These are phyloP conservation scores for Chloropsis hardwickii DNA, from an alignment of 2,113 vertebrate species.

Conservation along the genomic window DNA sequence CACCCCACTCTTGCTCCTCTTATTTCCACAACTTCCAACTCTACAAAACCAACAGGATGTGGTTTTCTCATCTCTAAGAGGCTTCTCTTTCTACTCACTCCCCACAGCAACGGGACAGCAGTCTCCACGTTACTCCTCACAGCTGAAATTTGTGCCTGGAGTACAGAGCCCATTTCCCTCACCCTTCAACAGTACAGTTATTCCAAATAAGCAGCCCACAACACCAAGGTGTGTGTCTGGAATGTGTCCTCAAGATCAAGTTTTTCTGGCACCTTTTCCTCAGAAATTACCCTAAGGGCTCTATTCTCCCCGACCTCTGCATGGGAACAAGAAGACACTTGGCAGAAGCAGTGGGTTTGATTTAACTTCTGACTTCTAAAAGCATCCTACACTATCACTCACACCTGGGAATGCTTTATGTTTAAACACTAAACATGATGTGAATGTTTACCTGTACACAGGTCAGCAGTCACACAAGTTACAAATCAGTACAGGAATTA, in stretches of 20 bases:
- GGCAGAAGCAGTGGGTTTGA: background rate
- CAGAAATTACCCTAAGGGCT: background rate
- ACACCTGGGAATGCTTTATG: background rate
- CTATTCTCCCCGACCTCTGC: background rate
- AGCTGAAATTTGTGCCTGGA: accelerated
- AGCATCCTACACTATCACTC: background rate
- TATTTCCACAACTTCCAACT: background rate
- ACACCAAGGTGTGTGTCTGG: accelerated
- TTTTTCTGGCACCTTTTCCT: background rate
- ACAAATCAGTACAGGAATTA: background rate
- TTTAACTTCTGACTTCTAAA: background rate
- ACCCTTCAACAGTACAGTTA: background rate
- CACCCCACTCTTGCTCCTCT: background rate
- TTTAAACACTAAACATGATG: background rate
- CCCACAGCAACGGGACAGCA: accelerated
- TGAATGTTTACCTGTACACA: too few relatives aligned
- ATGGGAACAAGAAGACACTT: background rate
- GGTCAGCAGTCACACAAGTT: background rate
- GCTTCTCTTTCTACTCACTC: too few relatives aligned
- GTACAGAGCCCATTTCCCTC: background rate
- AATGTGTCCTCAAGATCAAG: background rate
- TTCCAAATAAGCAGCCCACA: background rate
- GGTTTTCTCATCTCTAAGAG: background rate
- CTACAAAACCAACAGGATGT: background rate
- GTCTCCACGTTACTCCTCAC: accelerated